Base-by-base conservation (phyloP, 1,140 invertebrate genomes). In the Neodiprion pinetum region DNA sequence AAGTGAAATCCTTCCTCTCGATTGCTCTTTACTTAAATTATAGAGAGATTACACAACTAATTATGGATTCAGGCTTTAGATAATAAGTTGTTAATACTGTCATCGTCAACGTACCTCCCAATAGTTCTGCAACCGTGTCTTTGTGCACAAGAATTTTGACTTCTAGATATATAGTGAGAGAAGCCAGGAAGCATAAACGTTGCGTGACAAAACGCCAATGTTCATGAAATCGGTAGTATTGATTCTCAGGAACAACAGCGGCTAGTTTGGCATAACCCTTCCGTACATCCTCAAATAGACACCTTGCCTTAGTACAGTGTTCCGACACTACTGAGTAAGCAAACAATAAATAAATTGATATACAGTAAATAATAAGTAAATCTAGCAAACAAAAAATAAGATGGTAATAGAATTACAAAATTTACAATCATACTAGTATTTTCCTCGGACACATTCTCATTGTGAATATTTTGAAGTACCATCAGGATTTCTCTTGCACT, bases 151-250 rank as follows among this genome's bases (percentile, higher is more conserved):
- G 88, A 74, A 93, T 88, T 11, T 95, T 95, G 68, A 91, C 90
- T 88, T 96, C 94, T 28, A 98, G 85, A 88, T 95, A 98, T 65
- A 95, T 89, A 48, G 94, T 92, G 67, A 97, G 88, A 10, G 95
- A 92, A 74, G 93, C 92, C 9, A 95, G 83, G 82, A 94, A 97
- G 72, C 93, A 93, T 70, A 96, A 89, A 68, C 93, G 89, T 81
- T 97, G 96, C 0, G 93, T 96, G 75, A 94, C 92, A 84, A 92
- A 94, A 67, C 93, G 90, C 96, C 96, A 98, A 76, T 95, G 94
- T 80, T 98, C 96, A 82, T 96, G 92, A 82, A 85, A 91, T 80
- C 95, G 93, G 84, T 95, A 95, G 88, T 94, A 95, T 77, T 95
- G 92, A 75, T 92, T 91, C 40, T 78, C 72, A 9, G 93, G 93